Evolutionary conservation across 2,888 invertebrate species (phyloP).

Genomic region (Leucozona laternaria): DNA sequence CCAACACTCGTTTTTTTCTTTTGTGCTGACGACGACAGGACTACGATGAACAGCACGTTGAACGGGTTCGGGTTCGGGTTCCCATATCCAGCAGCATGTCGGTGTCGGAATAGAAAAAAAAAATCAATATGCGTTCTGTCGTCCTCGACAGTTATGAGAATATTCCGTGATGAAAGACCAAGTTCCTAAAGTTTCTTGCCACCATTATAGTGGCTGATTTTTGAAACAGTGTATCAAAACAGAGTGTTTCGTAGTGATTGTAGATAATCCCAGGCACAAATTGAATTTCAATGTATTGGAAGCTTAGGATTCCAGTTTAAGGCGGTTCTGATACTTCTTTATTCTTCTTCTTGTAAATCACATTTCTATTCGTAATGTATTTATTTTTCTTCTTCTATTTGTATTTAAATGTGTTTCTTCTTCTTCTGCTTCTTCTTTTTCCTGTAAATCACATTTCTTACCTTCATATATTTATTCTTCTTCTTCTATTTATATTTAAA

Average conservation of each 20-base stretch:
- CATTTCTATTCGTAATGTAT: no score
- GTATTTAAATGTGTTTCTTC: no score
- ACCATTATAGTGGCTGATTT: slow-evolving; percentile 1
- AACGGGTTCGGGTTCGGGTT: background rate
- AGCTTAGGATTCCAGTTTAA: no score
- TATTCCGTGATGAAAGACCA: slow-evolving; percentile 16
- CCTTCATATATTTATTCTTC: no score
- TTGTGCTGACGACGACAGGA: slow-evolving; percentile 29
- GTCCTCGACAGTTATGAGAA: slow-evolving; percentile 29
- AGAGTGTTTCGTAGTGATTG: background rate
- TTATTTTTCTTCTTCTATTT: no score
- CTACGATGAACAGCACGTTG: slow-evolving; percentile 7
- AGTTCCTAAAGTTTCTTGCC: slow-evolving; percentile 19
- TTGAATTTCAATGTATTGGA: no score
- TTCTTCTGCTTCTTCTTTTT: no score
- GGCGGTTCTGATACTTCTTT: no score
- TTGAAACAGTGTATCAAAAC: background rate
- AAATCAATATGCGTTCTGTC: slow-evolving; percentile 44
- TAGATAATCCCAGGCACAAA: background rate
- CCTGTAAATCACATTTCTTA: no score
- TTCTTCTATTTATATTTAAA: no score
- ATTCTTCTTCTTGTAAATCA: no score
- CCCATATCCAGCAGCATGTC: slow-evolving; percentile 10
- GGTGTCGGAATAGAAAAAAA: slow-evolving; percentile 8
- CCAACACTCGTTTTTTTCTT: background rate